Percentiles rank a stretch among this genome's conserved stretches.
phyloP scores from a whole-genome alignment of 2,113 vertebrate genomes.

The Elgaria multicarinata region DNA sequence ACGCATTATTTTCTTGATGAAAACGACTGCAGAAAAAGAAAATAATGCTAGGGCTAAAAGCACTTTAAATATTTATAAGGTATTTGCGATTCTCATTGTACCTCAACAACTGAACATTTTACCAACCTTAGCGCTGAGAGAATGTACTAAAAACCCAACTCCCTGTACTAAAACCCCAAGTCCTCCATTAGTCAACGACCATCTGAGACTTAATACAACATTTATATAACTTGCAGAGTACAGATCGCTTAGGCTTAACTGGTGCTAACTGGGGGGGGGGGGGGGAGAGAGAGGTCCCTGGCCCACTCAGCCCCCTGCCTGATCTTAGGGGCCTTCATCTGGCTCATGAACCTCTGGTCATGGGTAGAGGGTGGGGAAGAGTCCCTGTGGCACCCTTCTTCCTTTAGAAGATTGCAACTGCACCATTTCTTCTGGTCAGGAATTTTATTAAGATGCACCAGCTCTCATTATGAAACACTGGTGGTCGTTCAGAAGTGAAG shows the following conservation, averaged over 20 bases:
- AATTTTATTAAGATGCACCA: too few species aligned
- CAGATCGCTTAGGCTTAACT: not conserved
- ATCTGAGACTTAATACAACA: slow-evolving; percentile 41
- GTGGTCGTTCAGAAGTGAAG: too few species aligned
- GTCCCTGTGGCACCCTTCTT: too few species aligned
- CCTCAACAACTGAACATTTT: slow-evolving; percentile 45
- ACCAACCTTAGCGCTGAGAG: slow-evolving; percentile 43
- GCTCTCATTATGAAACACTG: too few species aligned
- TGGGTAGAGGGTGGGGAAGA: not conserved
- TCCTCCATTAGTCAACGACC: slow-evolving; percentile 30
- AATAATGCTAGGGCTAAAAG: slow-evolving; percentile 70
- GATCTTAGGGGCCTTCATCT: not conserved
- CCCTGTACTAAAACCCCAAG: not conserved
- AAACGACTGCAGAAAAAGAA: slow-evolving; percentile 62
- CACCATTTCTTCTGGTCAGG: too few species aligned
- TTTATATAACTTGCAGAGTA: slow-evolving; percentile 42
- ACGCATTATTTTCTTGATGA: slow-evolving; percentile 68
- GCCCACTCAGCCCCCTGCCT: not conserved
- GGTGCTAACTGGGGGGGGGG: slow-evolving; percentile 37
- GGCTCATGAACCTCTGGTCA: not conserved
- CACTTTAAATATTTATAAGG: slow-evolving; percentile 53
- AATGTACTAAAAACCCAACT: not conserved
- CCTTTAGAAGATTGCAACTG: not conserved
- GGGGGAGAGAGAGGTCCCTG: too few species aligned
- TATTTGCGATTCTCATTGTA: slow-evolving; percentile 53